Conservation (phyloP, 2,113 vertebrate species). For the Mobula hypostoma region DNA sequence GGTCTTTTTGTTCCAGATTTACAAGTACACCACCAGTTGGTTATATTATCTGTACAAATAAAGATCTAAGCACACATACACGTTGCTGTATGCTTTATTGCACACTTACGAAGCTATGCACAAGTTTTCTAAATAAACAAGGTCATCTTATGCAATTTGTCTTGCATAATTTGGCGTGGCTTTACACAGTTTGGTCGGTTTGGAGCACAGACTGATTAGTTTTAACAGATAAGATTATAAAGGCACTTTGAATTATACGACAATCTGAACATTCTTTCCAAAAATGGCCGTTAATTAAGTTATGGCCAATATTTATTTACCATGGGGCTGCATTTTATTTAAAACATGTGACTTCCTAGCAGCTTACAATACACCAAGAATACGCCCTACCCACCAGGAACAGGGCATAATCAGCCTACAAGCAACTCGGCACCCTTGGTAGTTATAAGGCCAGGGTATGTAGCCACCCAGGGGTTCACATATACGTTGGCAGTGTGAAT, state of each 20-base stretch:
- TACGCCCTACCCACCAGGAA: constrained; percentile 90
- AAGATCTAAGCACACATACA: constrained; percentile 36
- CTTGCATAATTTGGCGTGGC: not conserved
- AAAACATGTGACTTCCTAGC: constrained; percentile 66
- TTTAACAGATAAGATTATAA: not conserved
- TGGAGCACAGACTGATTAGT: not conserved
- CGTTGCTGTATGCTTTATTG: constrained; percentile 35
- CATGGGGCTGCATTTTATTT: not conserved
- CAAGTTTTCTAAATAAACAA: constrained; percentile 26
- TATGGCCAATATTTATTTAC: constrained; percentile 17
- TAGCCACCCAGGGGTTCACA: constrained; percentile 80
- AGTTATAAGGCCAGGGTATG: constrained; percentile 79
- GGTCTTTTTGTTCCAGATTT: constrained; percentile 13
- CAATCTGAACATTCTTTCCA: not conserved
- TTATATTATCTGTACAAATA: constrained; percentile 35
- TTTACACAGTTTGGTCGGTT: constrained; percentile 3
- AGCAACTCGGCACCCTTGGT: constrained; percentile 76
- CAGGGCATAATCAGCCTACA: constrained; percentile 89
- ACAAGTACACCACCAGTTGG: constrained; percentile 27
- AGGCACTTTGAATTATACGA: constrained; percentile 9
- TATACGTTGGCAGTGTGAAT: constrained; percentile 83
- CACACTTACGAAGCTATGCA: constrained; percentile 21
- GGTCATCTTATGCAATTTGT: constrained; percentile 2
- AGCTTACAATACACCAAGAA: constrained; percentile 74
- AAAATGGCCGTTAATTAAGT: not conserved